phyloP scores from a whole-genome alignment of 2,113 vertebrate species.

The Amazona vittata region DNA sequence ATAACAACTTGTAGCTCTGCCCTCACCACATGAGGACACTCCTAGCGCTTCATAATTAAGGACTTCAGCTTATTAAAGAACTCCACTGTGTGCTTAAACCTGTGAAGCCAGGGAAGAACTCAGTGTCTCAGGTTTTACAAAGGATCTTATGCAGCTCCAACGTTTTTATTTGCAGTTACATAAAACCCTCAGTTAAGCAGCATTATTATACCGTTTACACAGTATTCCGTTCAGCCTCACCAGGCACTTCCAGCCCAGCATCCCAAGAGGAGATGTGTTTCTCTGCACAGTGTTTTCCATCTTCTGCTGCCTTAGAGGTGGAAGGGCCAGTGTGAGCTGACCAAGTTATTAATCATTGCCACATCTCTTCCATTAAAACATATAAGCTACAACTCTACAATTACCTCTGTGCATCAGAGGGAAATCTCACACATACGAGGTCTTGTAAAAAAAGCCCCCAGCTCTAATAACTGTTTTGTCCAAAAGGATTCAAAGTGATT shows the following conservation, averaged over 20 bases:
- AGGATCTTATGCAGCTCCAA: not conserved
- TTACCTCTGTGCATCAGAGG: not conserved
- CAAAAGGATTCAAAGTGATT: slow-evolving; percentile 47
- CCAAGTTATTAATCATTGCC: slow-evolving; percentile 50
- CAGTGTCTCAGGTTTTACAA: fast-evolving
- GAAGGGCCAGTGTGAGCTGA: not conserved
- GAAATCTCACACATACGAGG: not conserved
- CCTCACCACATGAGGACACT: not conserved
- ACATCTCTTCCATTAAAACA: not conserved
- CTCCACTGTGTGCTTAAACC: not conserved
- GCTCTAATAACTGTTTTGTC: slow-evolving; percentile 8
- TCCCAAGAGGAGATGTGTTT: not conserved
- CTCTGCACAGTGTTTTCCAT: not conserved
- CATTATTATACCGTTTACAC: fast-evolving
- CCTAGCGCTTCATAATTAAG: not conserved
- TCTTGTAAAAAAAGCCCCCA: slow-evolving; percentile 18
- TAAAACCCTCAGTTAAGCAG: not conserved
- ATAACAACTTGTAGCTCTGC: not conserved
- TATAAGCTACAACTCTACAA: not conserved
- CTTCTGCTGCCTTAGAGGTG: not conserved
- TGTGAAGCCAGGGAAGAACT: not conserved
- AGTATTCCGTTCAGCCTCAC: not conserved
- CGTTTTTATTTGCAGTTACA: not conserved
- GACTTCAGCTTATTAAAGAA: not conserved
- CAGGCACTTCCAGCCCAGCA: not conserved